These are phyloP conservation scores for Haemorhous mexicanus DNA, from an alignment of 2,113 vertebrate genomes.

Conservation along the genomic window DNA sequence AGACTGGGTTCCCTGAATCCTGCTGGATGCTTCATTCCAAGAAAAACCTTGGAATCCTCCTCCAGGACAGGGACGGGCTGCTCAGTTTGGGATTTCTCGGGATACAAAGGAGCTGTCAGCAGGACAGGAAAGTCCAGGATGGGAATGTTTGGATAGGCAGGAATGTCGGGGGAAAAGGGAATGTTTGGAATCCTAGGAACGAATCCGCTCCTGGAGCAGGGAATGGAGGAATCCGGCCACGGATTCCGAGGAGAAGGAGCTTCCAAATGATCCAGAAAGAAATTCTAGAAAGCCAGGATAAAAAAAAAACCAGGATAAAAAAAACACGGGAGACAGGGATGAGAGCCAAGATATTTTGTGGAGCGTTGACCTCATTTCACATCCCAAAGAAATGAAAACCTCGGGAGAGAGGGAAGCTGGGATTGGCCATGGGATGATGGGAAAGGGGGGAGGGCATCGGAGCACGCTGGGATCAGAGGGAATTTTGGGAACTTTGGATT, in stretches of 20 bases:
- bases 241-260: neutral
- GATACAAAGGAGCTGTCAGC: neutral
- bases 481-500: neutral
- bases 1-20: fast-evolving
- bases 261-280: neutral
- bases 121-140: neutral
- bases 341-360: constrained; percentile 7
- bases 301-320: neutral
- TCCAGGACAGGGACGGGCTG: neutral
- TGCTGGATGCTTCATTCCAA: neutral
- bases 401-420: neutral
- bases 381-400: neutral
- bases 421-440: fast-evolving
- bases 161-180: neutral
- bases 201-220: neutral
- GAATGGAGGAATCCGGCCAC: fast-evolving
- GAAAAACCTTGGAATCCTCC: neutral
- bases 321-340: neutral
- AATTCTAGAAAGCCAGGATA: neutral
- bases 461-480: neutral
- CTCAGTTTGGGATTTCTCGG: neutral
- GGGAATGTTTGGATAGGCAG: neutral
- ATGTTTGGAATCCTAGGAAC: neutral
- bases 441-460: fast-evolving
- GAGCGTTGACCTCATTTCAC: constrained; percentile 35